Base-by-base conservation (phyloP, 2,797 vertebrate genomes). In the Sibirionetta formosa region DNA sequence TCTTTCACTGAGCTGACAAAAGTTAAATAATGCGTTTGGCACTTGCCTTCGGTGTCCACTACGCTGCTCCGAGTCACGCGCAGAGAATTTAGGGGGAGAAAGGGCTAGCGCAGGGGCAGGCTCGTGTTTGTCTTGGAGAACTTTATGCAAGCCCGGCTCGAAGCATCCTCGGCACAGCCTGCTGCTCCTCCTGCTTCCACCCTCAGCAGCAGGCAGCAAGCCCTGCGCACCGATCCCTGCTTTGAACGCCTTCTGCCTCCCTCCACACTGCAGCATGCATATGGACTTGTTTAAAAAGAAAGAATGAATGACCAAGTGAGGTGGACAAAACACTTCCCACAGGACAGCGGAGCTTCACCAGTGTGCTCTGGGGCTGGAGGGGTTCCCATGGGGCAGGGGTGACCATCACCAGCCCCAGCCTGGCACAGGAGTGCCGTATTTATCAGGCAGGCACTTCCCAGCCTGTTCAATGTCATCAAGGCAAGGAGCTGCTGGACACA, bases 81-180 rank as follows among this genome's bases (percentile, higher is more conserved):
- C 85, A 29, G 87, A 42, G 75, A 73, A 27, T 65, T 9, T 36
- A 48, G 23, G 78, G 68, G 50, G 33, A 94, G 86, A 31, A 51
- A 60, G 40, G 44, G 53, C 40, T 19, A 17, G 90, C 38, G 14
- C 75, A 87, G 91, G 48, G 56, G 48, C 56, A 54, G 75, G n/a
- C 65, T 90, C 3, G 0, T 96, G 86, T 95, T 97, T 95, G 78
- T 83, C 91, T 95, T 95, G 95, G 94, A 96, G 63, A 77, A 69
- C 33, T 63, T n/a, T 68, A 33, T 80, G 46, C 33, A 33, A 86
- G 38, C 57, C 71, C 76, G 20, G 13, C 17, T 7, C 9, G 29
- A 26, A 51, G 71, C 71, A 60, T 90, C 84, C 76, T 89, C 1
- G 0, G 29, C 40, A 64, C 40, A 14, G 58, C 48, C n/a, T 2